Conservation (phyloP, 1,140 invertebrate genomes). For the Drosophila guanche region DNA sequence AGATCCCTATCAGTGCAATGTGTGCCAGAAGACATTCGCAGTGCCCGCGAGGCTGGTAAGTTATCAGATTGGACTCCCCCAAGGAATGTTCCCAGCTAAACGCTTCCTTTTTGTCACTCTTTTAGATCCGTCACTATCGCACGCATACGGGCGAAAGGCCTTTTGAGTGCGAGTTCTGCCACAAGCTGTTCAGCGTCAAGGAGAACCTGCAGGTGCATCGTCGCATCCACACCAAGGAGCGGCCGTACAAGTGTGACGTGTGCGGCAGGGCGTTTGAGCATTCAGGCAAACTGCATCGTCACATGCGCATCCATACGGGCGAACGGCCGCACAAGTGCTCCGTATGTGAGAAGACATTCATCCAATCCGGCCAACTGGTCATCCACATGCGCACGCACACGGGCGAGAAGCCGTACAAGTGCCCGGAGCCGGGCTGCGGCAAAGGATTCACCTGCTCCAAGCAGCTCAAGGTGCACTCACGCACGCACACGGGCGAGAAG, state of each 20-base stretch:
- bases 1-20: constrained; percentile 94
- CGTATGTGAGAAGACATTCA: constrained; percentile 96
- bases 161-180: constrained; percentile 96
- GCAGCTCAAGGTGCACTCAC: constrained; percentile 92
- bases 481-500: constrained; percentile 94
- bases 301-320: constrained; percentile 96
- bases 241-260: constrained; percentile 91
- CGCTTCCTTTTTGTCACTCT: not conserved
- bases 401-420: constrained; percentile 95
- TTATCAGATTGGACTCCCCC: not conserved
- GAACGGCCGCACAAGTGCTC: constrained; percentile 96
- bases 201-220: constrained; percentile 95
- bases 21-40: constrained; percentile 95
- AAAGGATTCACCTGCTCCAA: constrained; percentile 96
- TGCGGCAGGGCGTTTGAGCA: constrained; percentile 96
- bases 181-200: constrained; percentile 95
- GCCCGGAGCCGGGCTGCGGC: constrained; percentile 90
- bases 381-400: constrained; percentile 95
- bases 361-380: constrained; percentile 93
- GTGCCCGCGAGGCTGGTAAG: constrained; percentile 93
- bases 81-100: not conserved
- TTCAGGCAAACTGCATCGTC: constrained; percentile 94
- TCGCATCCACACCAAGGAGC: constrained; percentile 95
- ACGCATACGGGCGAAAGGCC: constrained; percentile 94
- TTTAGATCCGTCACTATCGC: constrained; percentile 90